phyloP scores from a whole-genome alignment of 2,888 invertebrate genomes.

The Dorcus hopei region DNA sequence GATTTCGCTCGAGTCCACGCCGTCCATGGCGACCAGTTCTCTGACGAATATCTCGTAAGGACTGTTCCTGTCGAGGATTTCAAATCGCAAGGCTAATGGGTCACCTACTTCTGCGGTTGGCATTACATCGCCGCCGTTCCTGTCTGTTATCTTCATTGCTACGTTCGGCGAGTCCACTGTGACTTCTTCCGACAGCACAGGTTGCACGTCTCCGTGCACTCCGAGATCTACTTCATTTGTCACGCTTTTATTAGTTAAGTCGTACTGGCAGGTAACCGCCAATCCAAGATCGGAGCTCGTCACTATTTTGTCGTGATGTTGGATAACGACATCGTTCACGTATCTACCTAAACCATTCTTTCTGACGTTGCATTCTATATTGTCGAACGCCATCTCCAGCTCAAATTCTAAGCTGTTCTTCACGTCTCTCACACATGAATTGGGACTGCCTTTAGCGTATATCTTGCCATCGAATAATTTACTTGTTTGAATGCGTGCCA shows the following conservation, averaged over 20 bases:
- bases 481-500: conserved; percentile 86
- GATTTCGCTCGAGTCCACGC: conserved; percentile 88
- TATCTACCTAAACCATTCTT: conserved; percentile 76
- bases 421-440: conserved; percentile 87
- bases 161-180: conserved; percentile 93
- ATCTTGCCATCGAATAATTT: conserved; percentile 92
- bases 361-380: conserved; percentile 88
- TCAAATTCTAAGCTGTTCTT: conserved; percentile 87
- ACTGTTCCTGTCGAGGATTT: conserved; percentile 87
- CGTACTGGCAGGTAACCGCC: conserved; percentile 91
- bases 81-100: conserved; percentile 85
- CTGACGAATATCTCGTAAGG: conserved; percentile 95
- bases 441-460: conserved; percentile 91
- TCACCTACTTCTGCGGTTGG: conserved; percentile 90
- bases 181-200: conserved; percentile 84
- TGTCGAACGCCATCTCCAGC: conserved; percentile 87
- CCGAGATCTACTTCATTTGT: conserved; percentile 88
- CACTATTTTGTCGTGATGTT: conserved; percentile 93
- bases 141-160: conserved; percentile 87
- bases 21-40: conserved; percentile 92
- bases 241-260: conserved; percentile 90
- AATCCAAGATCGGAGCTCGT: conserved; percentile 91
- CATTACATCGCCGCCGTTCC: conserved; percentile 79
- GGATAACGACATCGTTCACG: conserved; percentile 89
- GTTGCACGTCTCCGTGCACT: conserved; percentile 82